Evolutionary conservation across 2,113 vertebrate genomes (phyloP), one percentile per base, ranked within the genome.

Genomic region (Chaetodon auriga): DNA sequence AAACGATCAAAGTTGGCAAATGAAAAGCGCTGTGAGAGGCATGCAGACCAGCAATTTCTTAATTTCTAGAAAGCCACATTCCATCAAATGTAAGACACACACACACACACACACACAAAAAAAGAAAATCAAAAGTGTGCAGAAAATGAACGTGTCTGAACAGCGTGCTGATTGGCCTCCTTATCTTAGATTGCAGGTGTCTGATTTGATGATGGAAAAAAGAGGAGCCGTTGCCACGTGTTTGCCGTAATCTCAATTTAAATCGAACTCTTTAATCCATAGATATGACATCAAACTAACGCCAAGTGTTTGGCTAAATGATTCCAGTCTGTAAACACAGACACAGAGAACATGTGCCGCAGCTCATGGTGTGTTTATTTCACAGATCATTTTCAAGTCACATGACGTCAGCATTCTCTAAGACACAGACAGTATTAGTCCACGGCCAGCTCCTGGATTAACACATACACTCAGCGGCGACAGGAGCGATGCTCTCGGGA

Each of bases 141-240:
- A 62, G 74, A 69, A 81, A 70, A 73, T 70, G 78, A 83, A 62
- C 30, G 55, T 63, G 80, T 79, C 16, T 78, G 75, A 84, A 76
- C 35, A 64, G 74, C 35, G 73, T 54, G 23, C 82, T 91, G 92
- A 93, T 94, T 93, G 89, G 82, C 82, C 87, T 85, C 80, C 90
- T 93, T 93, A 93, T 93, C 90, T 90, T 70, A 89, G 92, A 92
- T 92, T 89, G 92, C 90, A 92, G 90, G 91, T 90, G 89, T 87
- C 86, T 93, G 91, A 92, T 92, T 90, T 88, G 86, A 90, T 45
- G 86, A 65, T 69, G 73, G 18, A 57, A 65, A 57, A 78, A 54
- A 58, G 54, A 30, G 53, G 45, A 74, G 13, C 71, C 49, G 75
- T 83, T 86, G 71, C 80, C 60, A 74, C 2, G 36, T 85, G 83